Base-by-base conservation (phyloP, 2,888 invertebrate genomes). In the Loripinus fragilis region DNA sequence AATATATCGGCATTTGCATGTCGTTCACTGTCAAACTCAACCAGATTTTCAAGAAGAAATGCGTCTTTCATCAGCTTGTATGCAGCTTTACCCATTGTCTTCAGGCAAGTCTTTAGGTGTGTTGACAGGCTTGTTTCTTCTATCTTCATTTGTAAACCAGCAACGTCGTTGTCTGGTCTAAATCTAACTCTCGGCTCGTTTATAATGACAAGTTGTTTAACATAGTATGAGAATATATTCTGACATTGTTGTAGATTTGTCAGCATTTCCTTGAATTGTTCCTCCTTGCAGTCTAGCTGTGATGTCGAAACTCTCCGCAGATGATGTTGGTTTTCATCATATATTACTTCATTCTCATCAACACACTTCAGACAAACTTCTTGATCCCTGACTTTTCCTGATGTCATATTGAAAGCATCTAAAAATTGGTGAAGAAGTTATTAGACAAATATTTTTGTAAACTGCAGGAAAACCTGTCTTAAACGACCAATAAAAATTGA, bases 21-120 rank as follows among this genome's bases (percentile, higher is more conserved):
- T 20, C 78, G 45, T 66, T 78, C 72, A 42, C 71, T 60, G 45
- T 85, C 84, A 73, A 86, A 76, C 50, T 86, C 85, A 12, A 86
- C 81, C 55, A 79, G 75, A 64, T 81, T 74, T 12, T 78, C 64
- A 20, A 86, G 71, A 45, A 86, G 50, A 3, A 78, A 25, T 12
- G 55, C 48, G 10, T 76, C 74, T 65, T 80, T 81, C 30, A 85
- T 38, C 30, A 76, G 50, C 12, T 76, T 72, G 30, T 80, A 76
- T 41, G 79, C 80, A 42, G 30, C 33, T n/a, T 64, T 48, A 71
- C 83, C 78, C 1, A 80, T 20, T 25, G 76, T 67, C 68, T 71
- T 74, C 45, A 86, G 41, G 48, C 71, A 82, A 12, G 52, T 64
- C 52, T 75, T 82, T 68, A 80, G 66, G 1, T 71, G 60, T 12